These are phyloP conservation scores for Xylocopa sonorina DNA, from an alignment of 1,140 invertebrate genomes.

Conservation along the genomic window DNA sequence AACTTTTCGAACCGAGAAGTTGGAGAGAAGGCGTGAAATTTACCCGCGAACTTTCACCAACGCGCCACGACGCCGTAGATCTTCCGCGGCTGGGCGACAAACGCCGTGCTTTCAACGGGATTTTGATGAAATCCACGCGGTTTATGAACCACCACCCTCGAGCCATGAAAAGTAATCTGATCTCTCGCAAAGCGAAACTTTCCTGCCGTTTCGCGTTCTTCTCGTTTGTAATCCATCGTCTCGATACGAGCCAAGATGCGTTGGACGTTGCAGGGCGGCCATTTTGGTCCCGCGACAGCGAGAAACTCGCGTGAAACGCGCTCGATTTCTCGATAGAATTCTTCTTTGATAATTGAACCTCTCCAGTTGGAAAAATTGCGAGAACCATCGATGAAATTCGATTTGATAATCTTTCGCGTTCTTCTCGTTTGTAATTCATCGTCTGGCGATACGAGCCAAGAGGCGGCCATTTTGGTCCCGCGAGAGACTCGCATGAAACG, in stretches of 20 bases:
- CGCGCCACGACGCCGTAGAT: conserved; percentile 50
- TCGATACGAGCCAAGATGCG: not conserved
- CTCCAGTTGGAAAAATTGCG: too few relatives aligned
- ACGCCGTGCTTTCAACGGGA: conserved; percentile 60
- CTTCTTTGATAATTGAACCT: too few relatives aligned
- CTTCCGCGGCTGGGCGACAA: conserved; percentile 52
- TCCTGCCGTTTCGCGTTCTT: not conserved
- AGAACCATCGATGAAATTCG: too few relatives aligned
- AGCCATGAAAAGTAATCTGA: conserved; percentile 56
- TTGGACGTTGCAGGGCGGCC: too few relatives aligned
- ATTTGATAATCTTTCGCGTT: too few relatives aligned
- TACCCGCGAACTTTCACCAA: conserved; percentile 64
- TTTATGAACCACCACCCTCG: conserved; percentile 59
- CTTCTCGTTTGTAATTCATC: too few relatives aligned
- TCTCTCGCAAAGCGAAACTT: conserved; percentile 31
- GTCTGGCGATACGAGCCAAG: too few relatives aligned
- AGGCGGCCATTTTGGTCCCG: too few relatives aligned
- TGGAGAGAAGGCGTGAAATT: conserved; percentile 62
- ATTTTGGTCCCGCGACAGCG: too few relatives aligned
- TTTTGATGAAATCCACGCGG: conserved; percentile 67
- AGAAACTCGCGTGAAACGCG: too few relatives aligned
- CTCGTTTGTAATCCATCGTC: conserved; percentile 51
- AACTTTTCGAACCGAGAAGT: conserved; percentile 60
- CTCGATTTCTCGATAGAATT: too few relatives aligned
- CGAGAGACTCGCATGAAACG: too few relatives aligned